These are phyloP conservation scores for Anisognathus igniventris DNA, from an alignment of 2,797 vertebrate genomes.

Conservation along the genomic window DNA sequence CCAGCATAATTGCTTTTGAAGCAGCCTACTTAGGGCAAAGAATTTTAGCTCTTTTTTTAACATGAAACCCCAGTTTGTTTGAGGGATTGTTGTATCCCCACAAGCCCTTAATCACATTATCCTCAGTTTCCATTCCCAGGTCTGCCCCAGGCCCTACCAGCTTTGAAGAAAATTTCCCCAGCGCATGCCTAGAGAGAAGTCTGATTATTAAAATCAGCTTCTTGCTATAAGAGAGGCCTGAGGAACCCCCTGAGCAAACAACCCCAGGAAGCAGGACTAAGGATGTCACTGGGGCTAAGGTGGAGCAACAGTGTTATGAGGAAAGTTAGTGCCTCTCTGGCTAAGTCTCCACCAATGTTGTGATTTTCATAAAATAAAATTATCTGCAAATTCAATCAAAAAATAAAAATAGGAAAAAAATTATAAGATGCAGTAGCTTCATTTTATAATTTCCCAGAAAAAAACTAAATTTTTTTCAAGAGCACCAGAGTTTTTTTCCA, in stretches of 20 bases:
- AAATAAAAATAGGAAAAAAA: neutral
- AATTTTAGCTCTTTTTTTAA: neutral
- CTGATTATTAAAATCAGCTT: slow-evolving; percentile 20
- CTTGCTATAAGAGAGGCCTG: neutral
- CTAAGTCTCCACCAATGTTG: neutral
- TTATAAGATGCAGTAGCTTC: fast-evolving
- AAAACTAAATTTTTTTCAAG: neutral
- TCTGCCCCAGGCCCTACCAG: neutral
- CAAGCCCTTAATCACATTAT: slow-evolving; percentile 28
- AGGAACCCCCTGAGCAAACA: neutral
- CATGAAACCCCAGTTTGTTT: neutral
- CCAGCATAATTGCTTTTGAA: neutral
- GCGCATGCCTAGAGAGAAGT: neutral
- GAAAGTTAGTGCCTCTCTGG: neutral
- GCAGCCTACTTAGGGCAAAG: neutral
- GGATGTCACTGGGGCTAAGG: neutral
- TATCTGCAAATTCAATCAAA: neutral
- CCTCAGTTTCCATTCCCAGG: neutral
- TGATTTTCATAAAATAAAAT: neutral
- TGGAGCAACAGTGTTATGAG: neutral
- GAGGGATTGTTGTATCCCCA: neutral
- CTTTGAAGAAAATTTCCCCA: slow-evolving; percentile 11
- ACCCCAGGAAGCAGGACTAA: neutral
- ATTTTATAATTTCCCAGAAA: neutral
- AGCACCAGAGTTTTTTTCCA: neutral